phyloP scores from a whole-genome alignment of 2,797 vertebrate species.

The Ctenochaetus hawaiiensis region DNA sequence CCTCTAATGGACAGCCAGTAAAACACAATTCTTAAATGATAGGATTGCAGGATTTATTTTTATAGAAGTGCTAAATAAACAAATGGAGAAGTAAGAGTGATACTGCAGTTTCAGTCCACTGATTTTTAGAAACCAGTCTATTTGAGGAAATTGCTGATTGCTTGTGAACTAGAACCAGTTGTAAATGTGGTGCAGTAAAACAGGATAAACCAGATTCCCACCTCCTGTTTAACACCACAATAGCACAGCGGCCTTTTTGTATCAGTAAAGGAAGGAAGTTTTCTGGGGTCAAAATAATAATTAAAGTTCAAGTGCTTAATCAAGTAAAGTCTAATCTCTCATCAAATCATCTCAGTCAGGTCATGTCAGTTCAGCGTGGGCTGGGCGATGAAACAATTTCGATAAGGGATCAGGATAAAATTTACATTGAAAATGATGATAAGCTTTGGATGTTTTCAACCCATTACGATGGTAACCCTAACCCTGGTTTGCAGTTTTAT shows the following conservation, averaged over 20 bases:
- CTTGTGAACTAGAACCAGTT: slow-evolving; percentile 26
- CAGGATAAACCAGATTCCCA: slow-evolving; percentile 75
- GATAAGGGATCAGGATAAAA: no score
- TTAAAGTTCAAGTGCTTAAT: slow-evolving; percentile 24
- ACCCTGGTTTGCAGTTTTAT: no score
- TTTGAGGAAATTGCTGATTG: slow-evolving; percentile 38
- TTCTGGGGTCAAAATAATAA: slow-evolving; percentile 21
- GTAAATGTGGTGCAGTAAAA: slow-evolving; percentile 49
- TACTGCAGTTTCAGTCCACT: slow-evolving; percentile 2
- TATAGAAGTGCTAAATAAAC: slow-evolving; percentile 37
- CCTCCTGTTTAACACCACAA: slow-evolving; percentile 38
- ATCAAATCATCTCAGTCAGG: neutral
- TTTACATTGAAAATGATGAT: no score
- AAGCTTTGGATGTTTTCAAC: no score
- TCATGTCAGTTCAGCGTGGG: slow-evolving; percentile 10
- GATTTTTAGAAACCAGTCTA: slow-evolving; percentile 1
- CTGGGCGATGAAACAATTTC: no score
- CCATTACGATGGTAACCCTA: no score
- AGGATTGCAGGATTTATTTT: slow-evolving; percentile 36
- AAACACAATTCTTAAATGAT: slow-evolving; percentile 26
- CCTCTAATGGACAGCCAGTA: slow-evolving; percentile 60
- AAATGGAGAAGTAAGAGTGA: slow-evolving; percentile 21
- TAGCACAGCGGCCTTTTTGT: slow-evolving; percentile 44
- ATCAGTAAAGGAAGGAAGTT: slow-evolving; percentile 36
- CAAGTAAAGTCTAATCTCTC: slow-evolving; percentile 11